Evolutionary conservation across 1,140 invertebrate species (phyloP), one percentile per base, ranked within the genome.

Genomic region (Eupeodes corollae): DNA sequence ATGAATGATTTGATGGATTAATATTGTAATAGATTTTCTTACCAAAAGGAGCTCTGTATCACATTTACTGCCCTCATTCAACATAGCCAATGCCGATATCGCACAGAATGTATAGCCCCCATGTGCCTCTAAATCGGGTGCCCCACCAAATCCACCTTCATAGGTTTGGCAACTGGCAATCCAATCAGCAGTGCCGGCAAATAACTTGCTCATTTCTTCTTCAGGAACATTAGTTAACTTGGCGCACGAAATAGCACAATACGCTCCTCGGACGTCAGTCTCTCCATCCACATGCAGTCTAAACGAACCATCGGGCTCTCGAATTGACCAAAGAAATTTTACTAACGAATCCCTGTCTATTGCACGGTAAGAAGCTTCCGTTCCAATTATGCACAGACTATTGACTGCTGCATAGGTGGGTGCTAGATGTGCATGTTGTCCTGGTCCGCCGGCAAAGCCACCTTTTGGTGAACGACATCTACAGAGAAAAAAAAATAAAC

Each of bases 81-180:
- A 73, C 44, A 99, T 69, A 13, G 84, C 78, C 13, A 99, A 73
- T 5, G 88, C 78, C 40, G 95, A 91, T 34, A 98, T 74, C 10
- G 86, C 94, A 79, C 96, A 99, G 72, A 94, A 98, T 8, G 94
- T 84, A 71, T 98, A 98, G 16, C 96, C 96, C 6, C 96, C 96
- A 74, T 99, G 96, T 16, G 96, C 96, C 73, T 99, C 96, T 77
- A 92, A 82, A 12, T 88, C 91, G 15, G 94, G 95, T 59, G 77
- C 83, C 1, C 92, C 94, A 43, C 84, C 86, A 77, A 99, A 98
- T 1, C 96, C 96, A 42, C 96, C 96, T 75, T 99, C 96, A 74
- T 97, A 99, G 1, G 93, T 97, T 69, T 98, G 93, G 75, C 93
- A 98, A 51, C 83, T 79, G 1, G 84, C 74, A 56, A 98, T 84